Percentiles rank a stretch among this genome's conserved stretches.
phyloP scores from a whole-genome alignment of 2,888 invertebrate species.

The Isoperla grammatica region DNA sequence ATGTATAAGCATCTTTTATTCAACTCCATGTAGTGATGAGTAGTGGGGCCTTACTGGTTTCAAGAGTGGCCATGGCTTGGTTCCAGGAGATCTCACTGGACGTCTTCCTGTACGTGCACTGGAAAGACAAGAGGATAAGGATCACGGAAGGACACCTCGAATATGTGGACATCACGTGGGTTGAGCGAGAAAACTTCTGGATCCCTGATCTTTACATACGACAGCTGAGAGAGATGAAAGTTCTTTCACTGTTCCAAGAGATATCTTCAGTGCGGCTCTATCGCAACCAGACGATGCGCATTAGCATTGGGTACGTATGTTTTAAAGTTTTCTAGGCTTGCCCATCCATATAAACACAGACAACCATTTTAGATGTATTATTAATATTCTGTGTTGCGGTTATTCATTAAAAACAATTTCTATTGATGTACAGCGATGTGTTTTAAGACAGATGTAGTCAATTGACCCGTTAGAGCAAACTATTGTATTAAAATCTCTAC shows the following conservation, averaged over 20 bases:
- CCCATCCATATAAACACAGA: background rate
- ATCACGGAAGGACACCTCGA: conserved; percentile 44
- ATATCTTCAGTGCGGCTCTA: conserved; percentile 57
- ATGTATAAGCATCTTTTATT: too few species aligned
- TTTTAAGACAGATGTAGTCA: too few species aligned
- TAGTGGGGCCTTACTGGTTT: too few species aligned
- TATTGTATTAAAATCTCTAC: too few species aligned
- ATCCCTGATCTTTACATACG: conserved; percentile 59
- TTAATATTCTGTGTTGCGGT: too few species aligned
- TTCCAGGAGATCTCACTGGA: conserved; percentile 58
- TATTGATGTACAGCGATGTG: too few species aligned
- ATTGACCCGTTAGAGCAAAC: too few species aligned
- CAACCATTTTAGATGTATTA: background rate
- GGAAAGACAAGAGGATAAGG: conserved; percentile 51
- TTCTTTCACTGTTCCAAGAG: conserved; percentile 56
- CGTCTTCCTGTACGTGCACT: conserved; percentile 59
- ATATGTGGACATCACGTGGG: conserved; percentile 39
- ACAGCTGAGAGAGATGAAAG: conserved; percentile 57
- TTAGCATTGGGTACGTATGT: conserved; percentile 56
- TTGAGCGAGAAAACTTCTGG: conserved; percentile 44
- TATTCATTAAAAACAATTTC: too few species aligned
- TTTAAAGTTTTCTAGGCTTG: background rate
- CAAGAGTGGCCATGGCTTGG: too few species aligned
- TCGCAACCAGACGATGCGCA: conserved; percentile 56
- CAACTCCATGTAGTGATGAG: too few species aligned